Evolutionary conservation across 2,797 vertebrate species (phyloP).

Genomic region (Dromococcyx pavoninus): DNA sequence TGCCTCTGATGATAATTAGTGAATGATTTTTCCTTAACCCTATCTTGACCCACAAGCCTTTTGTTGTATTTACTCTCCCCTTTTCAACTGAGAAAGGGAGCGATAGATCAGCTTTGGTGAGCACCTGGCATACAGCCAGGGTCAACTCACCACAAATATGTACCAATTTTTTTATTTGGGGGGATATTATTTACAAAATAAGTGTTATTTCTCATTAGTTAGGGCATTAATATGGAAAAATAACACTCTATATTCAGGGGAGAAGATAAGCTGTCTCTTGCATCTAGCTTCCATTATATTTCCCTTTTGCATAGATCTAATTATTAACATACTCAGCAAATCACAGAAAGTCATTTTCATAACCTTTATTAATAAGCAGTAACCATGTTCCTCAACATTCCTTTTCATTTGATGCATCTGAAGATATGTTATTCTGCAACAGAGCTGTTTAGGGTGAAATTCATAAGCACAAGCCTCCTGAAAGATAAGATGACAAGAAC

Average conservation of each 20-base stretch:
- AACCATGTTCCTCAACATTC: background rate
- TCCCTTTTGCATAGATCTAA: background rate
- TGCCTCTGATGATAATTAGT: too few species aligned
- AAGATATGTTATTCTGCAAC: background rate
- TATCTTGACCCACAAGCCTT: too few species aligned
- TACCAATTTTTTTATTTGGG: accelerated
- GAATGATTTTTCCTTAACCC: too few species aligned
- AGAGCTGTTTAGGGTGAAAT: background rate
- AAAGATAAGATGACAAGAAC: background rate
- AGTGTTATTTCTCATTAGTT: background rate
- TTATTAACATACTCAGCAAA: background rate
- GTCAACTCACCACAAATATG: background rate
- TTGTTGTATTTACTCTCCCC: too few species aligned
- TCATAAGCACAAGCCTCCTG: background rate
- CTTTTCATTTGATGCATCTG: background rate
- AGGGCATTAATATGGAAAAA: background rate
- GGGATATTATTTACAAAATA: background rate
- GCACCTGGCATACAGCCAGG: too few species aligned
- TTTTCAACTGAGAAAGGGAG: too few species aligned
- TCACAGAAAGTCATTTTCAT: background rate
- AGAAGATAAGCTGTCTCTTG: background rate
- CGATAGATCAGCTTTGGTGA: too few species aligned
- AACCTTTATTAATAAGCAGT: conserved; percentile 5
- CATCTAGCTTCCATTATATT: background rate
- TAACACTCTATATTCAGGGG: background rate